Percentiles rank a stretch among this genome's conserved stretches.
These are phyloP conservation scores for Portunus trituberculatus DNA, from an alignment of 1,140 invertebrate genomes.

Conservation along the genomic window DNA sequence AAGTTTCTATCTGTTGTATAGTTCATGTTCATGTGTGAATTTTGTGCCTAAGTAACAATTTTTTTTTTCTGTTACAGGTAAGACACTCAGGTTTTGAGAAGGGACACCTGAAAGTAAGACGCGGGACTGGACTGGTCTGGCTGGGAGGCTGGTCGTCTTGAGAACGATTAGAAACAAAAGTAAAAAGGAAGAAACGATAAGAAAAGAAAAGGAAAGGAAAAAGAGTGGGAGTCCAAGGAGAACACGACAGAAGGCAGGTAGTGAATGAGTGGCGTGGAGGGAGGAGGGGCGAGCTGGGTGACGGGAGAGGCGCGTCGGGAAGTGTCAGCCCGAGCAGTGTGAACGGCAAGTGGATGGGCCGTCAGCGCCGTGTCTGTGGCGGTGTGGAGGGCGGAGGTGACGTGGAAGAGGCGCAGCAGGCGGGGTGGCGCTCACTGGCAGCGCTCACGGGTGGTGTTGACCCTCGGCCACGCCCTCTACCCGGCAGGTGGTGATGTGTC, in stretches of 20 bases:
- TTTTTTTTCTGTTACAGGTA: conserved; percentile 48
- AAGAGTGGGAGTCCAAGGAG: neutral
- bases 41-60: neutral
- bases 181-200: neutral
- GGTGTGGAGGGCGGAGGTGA: conserved; percentile 33
- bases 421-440: conserved; percentile 32
- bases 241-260: neutral
- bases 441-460: neutral
- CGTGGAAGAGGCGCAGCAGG: conserved; percentile 47
- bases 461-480: conserved; percentile 33
- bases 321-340: neutral
- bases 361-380: conserved; percentile 6
- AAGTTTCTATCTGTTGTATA: neutral
- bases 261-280: neutral
- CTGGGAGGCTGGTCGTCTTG: neutral
- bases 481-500: conserved; percentile 61
- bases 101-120: neutral
- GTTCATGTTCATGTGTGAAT: neutral
- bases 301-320: conserved; percentile 38
- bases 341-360: conserved; percentile 6
- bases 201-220: neutral
- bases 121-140: neutral
- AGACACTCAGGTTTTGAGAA: conserved; percentile 31
- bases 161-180: neutral
- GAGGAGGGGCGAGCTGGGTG: conserved; percentile 6